Conservation (phyloP, 2,113 vertebrate genomes). For the Chinchilla lanigera region DNA sequence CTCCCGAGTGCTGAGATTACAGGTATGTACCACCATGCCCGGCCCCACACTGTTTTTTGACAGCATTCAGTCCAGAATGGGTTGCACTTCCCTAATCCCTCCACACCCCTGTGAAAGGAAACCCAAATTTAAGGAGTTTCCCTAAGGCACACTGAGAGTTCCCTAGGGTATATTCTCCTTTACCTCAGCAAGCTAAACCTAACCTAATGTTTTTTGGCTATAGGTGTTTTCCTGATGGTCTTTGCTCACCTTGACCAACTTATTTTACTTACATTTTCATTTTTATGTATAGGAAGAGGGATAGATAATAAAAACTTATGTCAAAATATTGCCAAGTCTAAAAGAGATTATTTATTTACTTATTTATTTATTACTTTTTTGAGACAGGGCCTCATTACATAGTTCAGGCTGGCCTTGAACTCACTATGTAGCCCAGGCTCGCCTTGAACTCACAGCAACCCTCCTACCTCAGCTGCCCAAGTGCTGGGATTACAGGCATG, state of each 20-base stretch:
- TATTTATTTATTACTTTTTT: not conserved
- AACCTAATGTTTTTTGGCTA: not conserved
- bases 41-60: not conserved
- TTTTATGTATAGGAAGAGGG: not conserved
- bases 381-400: not conserved
- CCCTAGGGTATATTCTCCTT: not conserved
- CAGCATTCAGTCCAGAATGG: not conserved
- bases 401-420: not conserved
- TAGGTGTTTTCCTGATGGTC: not conserved
- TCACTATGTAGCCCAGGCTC: not conserved
- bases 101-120: not conserved
- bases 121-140: not conserved
- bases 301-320: not conserved
- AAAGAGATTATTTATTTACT: not conserved
- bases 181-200: not conserved
- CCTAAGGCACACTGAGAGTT: not conserved
- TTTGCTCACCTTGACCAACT: not conserved
- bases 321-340: not conserved
- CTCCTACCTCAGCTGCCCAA: too few species aligned
- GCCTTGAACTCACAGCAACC: not conserved
- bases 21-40: not conserved
- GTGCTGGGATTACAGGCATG: not conserved
- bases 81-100: not conserved
- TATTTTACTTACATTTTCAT: not conserved
- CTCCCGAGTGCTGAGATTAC: not conserved